Evolutionary conservation across 2,797 vertebrate genomes (phyloP), one percentile per base, ranked within the genome.

Genomic region (Sebastes steindachneri): DNA sequence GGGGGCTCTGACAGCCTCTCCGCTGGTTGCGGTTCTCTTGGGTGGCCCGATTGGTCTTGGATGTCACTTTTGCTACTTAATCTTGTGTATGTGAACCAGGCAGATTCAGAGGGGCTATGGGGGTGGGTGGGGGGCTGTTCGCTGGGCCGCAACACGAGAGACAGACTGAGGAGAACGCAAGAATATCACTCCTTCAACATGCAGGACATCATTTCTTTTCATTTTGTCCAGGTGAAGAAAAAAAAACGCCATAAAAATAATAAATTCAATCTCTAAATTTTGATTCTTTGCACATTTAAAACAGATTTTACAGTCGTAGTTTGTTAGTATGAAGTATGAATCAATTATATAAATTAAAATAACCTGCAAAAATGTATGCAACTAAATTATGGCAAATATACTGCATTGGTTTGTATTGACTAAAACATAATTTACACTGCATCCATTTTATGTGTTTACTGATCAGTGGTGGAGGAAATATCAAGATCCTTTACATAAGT

Each of bases 1-100:
- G 96, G 93, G 90, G 96, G 95, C 96, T 97, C 96, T 97, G 97
- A 98, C 97, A 98, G 97, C 96, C 96, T 97, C 97, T 98, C 97
- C 96, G 92, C 96, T 96, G 96, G 96, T 95, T 95, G 96, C 95
- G 93, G 95, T 96, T 95, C 97, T 98, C 97, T 95, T 99, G 98
- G 98, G 98, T 99, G 98, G 98, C 97, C 98, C 89, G 86, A 96
- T 96, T 98, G 98, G 97, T 98, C 97, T 98, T 99, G 97, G 98
- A 98, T 99, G 98, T 99, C 98, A 98, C 97, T 97, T 96, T 95
- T 97, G 97, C 97, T 98, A 97, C 98, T 99, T 98, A 98, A 99
- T 99, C 98, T 99, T 98, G 97, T 96, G 96, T 97, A 97, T 98
- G 97, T 98, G 97, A 97, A 97, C 94, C 96, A 97, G 97, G 94